A percentile compares a stretch with the other conserved stretches of the same genome.
These are phyloP conservation scores for Molossus alvarezi DNA, from an alignment of 2,797 vertebrate genomes.

Conservation along the genomic window DNA sequence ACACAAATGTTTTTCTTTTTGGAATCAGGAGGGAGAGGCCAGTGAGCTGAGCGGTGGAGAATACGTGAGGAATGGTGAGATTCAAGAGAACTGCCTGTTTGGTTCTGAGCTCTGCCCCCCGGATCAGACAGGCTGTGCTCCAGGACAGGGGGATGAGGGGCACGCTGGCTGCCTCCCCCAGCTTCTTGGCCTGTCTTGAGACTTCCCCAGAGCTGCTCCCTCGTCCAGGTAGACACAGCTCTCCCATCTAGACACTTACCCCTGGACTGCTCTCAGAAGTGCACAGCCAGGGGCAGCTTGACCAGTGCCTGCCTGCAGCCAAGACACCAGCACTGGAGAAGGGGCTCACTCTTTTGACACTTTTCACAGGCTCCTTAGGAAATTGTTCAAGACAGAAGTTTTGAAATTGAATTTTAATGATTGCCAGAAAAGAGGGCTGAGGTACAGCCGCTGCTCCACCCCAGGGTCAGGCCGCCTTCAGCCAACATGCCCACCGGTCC, in stretches of 20 bases:
- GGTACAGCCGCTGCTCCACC: not conserved
- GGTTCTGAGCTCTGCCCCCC: not conserved
- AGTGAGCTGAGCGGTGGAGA: not conserved
- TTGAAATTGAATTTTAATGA: constrained; percentile 59
- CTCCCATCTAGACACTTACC: not conserved
- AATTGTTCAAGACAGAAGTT: constrained; percentile 56
- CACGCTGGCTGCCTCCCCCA: not conserved
- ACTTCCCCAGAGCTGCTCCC: not conserved
- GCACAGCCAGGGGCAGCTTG: not conserved
- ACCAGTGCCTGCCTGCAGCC: not conserved
- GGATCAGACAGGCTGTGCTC: not conserved
- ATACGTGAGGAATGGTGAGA: not conserved
- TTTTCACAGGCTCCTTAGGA: constrained; percentile 15
- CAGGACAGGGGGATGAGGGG: not conserved
- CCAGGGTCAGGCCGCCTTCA: not conserved
- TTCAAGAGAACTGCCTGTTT: not conserved
- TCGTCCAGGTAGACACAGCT: not conserved
- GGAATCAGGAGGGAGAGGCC: not conserved
- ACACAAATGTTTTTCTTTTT: not conserved
- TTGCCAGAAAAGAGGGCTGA: not conserved
- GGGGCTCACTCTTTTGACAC: not conserved
- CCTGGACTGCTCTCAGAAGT: not conserved
- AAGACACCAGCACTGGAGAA: not conserved
- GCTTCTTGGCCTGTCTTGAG: not conserved
- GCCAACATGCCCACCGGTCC: not conserved